phyloP scores from a whole-genome alignment of 2,888 invertebrate species.

The Orthosia incerta region DNA sequence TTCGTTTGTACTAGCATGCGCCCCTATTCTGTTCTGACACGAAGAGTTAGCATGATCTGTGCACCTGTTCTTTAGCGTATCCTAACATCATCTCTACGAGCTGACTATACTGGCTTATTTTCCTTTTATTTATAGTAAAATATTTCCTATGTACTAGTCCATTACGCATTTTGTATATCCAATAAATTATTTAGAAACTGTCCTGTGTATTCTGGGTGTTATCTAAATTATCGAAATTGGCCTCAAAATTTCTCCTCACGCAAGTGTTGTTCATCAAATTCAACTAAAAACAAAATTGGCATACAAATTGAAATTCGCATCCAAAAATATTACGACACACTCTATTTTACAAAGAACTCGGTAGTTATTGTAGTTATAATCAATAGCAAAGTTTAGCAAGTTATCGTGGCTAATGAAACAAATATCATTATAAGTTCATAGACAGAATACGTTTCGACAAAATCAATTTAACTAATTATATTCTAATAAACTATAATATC shows the following conservation, averaged over 20 bases:
- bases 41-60: constrained; percentile 59
- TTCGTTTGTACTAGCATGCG: constrained; percentile 71
- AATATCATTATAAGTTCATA: not conserved
- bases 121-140: constrained; percentile 55
- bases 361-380: not conserved
- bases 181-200: constrained; percentile 59
- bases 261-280: constrained; percentile 68
- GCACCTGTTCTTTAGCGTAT: constrained; percentile 61
- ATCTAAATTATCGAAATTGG: constrained; percentile 70
- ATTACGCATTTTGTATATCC: constrained; percentile 67
- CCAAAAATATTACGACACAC: constrained; percentile 72
- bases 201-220: constrained; percentile 81
- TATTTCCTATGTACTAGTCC: constrained; percentile 58
- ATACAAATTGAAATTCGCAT: constrained; percentile 69
- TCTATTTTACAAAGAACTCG: constrained; percentile 70
- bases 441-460: not conserved
- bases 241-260: constrained; percentile 75
- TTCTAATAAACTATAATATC: not conserved
- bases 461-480: not conserved
- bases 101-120: constrained; percentile 60
- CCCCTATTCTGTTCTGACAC: constrained; percentile 66
- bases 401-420: not conserved
- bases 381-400: not conserved
- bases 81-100: constrained; percentile 51
- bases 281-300: constrained; percentile 78